These are phyloP conservation scores for Acrobasis consociella DNA, from an alignment of 2,888 invertebrate species.

Conservation along the genomic window DNA sequence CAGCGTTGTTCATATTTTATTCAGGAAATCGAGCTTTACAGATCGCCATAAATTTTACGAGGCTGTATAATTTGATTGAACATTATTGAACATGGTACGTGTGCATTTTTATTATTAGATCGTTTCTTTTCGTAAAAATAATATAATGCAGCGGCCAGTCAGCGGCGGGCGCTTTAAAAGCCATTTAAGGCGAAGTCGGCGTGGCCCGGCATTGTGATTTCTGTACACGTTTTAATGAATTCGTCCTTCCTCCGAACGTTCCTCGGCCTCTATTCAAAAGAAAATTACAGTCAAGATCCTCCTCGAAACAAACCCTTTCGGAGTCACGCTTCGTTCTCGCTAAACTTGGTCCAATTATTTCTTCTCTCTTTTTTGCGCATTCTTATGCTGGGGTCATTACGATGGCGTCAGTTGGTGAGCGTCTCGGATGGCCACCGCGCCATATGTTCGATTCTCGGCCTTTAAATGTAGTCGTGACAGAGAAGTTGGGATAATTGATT, in stretches of 20 bases:
- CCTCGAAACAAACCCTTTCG: slow-evolving; percentile 75
- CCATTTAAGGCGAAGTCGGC: slow-evolving; percentile 59
- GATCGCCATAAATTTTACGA: slow-evolving; percentile 17
- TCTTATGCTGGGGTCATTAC: slow-evolving; percentile 69
- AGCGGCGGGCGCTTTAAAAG: slow-evolving; percentile 52
- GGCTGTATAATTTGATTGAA: slow-evolving; percentile 9
- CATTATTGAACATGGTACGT: slow-evolving; percentile 11
- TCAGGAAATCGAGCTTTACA: slow-evolving; percentile 16
- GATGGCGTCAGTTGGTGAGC: slow-evolving; percentile 77
- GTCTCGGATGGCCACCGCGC: slow-evolving; percentile 53
- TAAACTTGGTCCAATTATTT: slow-evolving; percentile 77
- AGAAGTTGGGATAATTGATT: slow-evolving; percentile 76
- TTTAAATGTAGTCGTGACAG: slow-evolving; percentile 74
- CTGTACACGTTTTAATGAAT: slow-evolving; percentile 76
- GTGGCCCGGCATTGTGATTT: slow-evolving; percentile 66
- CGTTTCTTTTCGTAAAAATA: slow-evolving; percentile 19
- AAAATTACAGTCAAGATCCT: slow-evolving; percentile 75
- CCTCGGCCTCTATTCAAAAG: slow-evolving; percentile 71
- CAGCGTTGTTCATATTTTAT: slow-evolving; percentile 15
- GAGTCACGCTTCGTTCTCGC: slow-evolving; percentile 74
- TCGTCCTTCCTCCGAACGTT: slow-evolving; percentile 68
- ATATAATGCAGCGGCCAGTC: slow-evolving; percentile 33
- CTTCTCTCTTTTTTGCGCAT: slow-evolving; percentile 65
- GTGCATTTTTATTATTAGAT: slow-evolving; percentile 3
- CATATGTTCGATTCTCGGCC: slow-evolving; percentile 69